phyloP scores from a whole-genome alignment of 2,797 vertebrate genomes.

The Brachyalestes nurse region DNA sequence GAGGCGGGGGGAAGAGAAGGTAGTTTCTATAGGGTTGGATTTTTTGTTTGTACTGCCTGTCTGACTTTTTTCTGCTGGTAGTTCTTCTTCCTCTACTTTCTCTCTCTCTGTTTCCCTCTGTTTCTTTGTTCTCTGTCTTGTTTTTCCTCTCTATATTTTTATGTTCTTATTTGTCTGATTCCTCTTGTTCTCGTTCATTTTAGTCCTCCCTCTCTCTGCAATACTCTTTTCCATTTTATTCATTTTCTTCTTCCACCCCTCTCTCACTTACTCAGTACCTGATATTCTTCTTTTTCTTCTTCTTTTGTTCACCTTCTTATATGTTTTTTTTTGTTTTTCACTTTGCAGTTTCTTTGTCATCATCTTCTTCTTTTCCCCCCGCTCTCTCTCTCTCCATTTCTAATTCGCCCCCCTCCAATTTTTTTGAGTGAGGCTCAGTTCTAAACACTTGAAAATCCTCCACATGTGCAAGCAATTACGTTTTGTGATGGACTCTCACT shows the following conservation, averaged over 20 bases:
- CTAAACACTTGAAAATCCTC: constrained; percentile 78
- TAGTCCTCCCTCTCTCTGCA: not conserved
- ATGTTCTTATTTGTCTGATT: not conserved
- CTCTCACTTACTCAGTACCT: not conserved
- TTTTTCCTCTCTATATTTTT: not conserved
- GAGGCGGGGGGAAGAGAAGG: constrained; percentile 68
- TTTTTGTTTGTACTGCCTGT: constrained; percentile 60
- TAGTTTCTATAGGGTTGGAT: constrained; percentile 58
- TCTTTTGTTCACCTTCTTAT: too few relatives aligned
- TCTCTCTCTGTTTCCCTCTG: not conserved
- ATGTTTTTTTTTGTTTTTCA: too few relatives aligned
- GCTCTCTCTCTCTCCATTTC: not conserved
- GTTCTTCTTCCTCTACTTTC: not conserved
- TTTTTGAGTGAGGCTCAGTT: constrained; percentile 73
- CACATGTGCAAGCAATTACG: constrained; percentile 82
- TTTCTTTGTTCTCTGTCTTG: not conserved
- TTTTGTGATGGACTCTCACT: constrained; percentile 72
- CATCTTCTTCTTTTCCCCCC: not conserved
- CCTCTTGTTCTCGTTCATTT: not conserved
- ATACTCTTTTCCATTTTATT: not conserved
- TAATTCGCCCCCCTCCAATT: too few relatives aligned
- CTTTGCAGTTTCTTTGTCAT: not conserved
- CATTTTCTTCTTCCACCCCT: not conserved
- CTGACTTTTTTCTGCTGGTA: constrained; percentile 40
- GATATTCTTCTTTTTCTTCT: not conserved